Conservation (phyloP, 1,140 invertebrate genomes). For the Drosophila gunungcola region DNA sequence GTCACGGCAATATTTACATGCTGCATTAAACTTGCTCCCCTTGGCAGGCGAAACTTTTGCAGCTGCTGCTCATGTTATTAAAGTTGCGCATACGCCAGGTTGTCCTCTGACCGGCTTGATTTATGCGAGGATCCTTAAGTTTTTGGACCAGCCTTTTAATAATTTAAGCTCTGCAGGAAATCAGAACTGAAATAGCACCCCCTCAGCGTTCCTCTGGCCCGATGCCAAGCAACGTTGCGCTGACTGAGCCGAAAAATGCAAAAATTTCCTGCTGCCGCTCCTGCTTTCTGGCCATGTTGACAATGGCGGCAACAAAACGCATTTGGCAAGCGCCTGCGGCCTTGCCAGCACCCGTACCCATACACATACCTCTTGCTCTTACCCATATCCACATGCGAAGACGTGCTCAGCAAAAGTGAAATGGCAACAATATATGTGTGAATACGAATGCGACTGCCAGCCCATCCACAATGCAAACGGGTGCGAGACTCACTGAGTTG, state of each 20-base stretch:
- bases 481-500: constrained; percentile 20
- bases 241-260: constrained; percentile 80
- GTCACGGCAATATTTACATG: constrained; percentile 80
- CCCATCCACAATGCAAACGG: constrained; percentile 19
- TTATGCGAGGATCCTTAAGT: constrained; percentile 65
- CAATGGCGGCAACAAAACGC: constrained; percentile 78
- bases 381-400: constrained; percentile 25
- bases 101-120: constrained; percentile 70
- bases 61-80: constrained; percentile 60
- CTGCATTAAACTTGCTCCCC: constrained; percentile 76
- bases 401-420: constrained; percentile 79
- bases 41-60: constrained; percentile 40
- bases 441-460: constrained; percentile 2
- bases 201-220: constrained; percentile 28
- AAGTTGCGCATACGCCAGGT: constrained; percentile 75
- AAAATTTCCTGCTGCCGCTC: constrained; percentile 50
- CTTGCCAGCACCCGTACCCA: constrained; percentile 41
- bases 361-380: too few species aligned
- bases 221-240: constrained; percentile 73
- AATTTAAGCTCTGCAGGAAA: constrained; percentile 72
- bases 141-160: constrained; percentile 58
- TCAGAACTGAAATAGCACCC: constrained; percentile 44
- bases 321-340: constrained; percentile 79
- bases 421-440: constrained; percentile 66
- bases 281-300: constrained; percentile 61